These are phyloP conservation scores for Drosophila takahashii DNA, from an alignment of 1,140 invertebrate species.

Conservation along the genomic window DNA sequence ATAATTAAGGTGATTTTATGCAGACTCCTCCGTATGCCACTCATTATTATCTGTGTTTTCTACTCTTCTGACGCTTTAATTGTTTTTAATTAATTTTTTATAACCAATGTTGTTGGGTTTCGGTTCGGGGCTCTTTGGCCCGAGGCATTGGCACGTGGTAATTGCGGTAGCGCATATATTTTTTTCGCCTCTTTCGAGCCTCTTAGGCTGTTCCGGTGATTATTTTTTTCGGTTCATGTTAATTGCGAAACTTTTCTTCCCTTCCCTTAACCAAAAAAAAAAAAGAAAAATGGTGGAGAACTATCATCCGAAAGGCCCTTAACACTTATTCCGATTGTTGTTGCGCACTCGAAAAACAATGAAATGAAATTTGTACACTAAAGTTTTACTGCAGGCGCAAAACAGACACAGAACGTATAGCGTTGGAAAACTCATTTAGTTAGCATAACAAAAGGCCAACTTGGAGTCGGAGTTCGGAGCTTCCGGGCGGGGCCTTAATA, in stretches of 20 bases:
- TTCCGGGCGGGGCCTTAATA: conserved; percentile 64
- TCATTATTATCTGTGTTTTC: conserved; percentile 60
- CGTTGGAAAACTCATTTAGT: conserved; percentile 76
- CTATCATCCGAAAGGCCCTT: conserved; percentile 46
- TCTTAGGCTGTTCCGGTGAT: conserved; percentile 50
- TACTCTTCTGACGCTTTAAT: conserved; percentile 66
- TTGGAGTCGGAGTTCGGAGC: conserved; percentile 23
- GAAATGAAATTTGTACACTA: conserved; percentile 82
- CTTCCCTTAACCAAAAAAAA: conserved; percentile 33
- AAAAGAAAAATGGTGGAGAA: conserved; percentile 2
- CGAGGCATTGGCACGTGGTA: conserved; percentile 44
- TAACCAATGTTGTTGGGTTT: conserved; percentile 33
- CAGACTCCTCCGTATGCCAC: conserved; percentile 55
- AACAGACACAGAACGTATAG: conserved; percentile 43
- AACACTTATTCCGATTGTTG: conserved; percentile 57
- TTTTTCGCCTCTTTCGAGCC: conserved; percentile 25
- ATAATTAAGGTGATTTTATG: conserved; percentile 83
- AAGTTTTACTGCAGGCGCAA: conserved; percentile 70
- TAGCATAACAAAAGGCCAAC: conserved; percentile 74
- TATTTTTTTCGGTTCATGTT: conserved; percentile 64
- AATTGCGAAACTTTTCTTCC: conserved; percentile 71
- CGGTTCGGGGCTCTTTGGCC: conserved; percentile 6
- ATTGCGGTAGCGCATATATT: conserved; percentile 37
- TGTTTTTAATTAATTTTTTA: conserved; percentile 82
- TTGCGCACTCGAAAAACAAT: conserved; percentile 79